Evolutionary conservation across 2,113 vertebrate genomes (phyloP), one percentile per base, ranked within the genome.

Genomic region (Cheirogaleus medius): DNA sequence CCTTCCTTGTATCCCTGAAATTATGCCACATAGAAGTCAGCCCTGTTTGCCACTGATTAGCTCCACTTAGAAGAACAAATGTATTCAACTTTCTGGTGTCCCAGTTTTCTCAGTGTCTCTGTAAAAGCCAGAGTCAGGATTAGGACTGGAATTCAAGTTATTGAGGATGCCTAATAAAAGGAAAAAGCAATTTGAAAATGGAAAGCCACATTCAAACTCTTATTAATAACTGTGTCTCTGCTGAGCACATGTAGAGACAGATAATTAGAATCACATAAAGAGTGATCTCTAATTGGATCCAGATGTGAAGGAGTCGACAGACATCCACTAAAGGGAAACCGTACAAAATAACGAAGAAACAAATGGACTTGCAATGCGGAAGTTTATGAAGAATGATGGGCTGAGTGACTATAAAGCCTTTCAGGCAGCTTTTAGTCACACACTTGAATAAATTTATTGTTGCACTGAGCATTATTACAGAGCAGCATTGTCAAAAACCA

Each of bases 231-330:
- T 90, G 94, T 93, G 96, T 96, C 93, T 98, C 97, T 97, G 96
- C 95, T 97, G 95, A 97, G 97, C 96, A 98, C 97, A 98, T 98
- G 97, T 96, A 97, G 97, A 97, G 96, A 97, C 92, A 98, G 95
- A 98, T 98, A 98, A 98, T 98, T 97, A 98, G 95, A 97, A 96
- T 97, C 97, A 92, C 88, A 98, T 97, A 97, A 97, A 97, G 93
- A 97, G 93, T 94, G 90, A 71, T 97, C 98, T 97, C 94, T 98
- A 96, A 73, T 80, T 97, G 66, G 42, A 97, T 93, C 80, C 97
- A 97, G 98, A 97, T 97, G 44, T 93, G 68, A 98, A 97, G 84
- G 58, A 68, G 94, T 92, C 37, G 1, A 78, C 95, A 97, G 96
- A 92, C 63, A 97, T 49, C 71, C 94, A 85, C 89, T 97, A 98